Percentiles rank a stretch among this genome's conserved stretches.
Conservation (phyloP, 2,113 vertebrate genomes). For the Emydura subglobosa region DNA sequence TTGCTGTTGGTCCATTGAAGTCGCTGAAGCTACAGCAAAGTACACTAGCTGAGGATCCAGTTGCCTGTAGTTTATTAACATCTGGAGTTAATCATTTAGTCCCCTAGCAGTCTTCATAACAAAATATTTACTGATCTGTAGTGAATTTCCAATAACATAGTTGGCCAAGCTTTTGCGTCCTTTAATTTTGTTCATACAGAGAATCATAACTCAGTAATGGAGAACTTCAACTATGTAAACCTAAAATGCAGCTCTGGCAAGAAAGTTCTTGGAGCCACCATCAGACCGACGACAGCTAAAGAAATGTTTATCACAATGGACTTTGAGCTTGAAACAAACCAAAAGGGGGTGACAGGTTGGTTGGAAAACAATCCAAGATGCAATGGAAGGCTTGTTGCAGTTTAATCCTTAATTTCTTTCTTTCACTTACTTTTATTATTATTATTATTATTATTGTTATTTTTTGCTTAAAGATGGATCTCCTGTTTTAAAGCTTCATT, state of each 20-base stretch:
- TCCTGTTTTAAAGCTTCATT: constrained; percentile 89
- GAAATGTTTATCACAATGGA: constrained; percentile 90
- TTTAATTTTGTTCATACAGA: constrained; percentile 86
- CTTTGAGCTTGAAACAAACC: constrained; percentile 94
- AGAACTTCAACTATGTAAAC: constrained; percentile 94
- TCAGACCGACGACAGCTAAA: constrained; percentile 83
- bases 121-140: constrained; percentile 12
- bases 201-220: constrained; percentile 88
- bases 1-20: background rate
- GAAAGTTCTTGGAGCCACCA: constrained; percentile 82
- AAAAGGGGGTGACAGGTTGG: constrained; percentile 99
- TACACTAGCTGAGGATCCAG: background rate
- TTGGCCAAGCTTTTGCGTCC: constrained; percentile 76
- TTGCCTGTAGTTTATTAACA: constrained; percentile 5
- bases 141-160: constrained; percentile 36
- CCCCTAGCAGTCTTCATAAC: constrained; percentile 6
- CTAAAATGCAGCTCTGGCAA: constrained; percentile 89
- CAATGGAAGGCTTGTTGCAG: constrained; percentile 66
- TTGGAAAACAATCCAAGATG: constrained; percentile 78
- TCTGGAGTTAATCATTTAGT: constrained; percentile 36
- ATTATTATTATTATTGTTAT: no score
- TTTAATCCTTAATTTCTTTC: constrained; percentile 58
- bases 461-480: constrained; percentile 86
- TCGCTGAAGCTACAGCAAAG: background rate
- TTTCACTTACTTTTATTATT: constrained; percentile 32